Conservation (phyloP, 2,113 vertebrate species). For the Nesoenas mayeri region DNA sequence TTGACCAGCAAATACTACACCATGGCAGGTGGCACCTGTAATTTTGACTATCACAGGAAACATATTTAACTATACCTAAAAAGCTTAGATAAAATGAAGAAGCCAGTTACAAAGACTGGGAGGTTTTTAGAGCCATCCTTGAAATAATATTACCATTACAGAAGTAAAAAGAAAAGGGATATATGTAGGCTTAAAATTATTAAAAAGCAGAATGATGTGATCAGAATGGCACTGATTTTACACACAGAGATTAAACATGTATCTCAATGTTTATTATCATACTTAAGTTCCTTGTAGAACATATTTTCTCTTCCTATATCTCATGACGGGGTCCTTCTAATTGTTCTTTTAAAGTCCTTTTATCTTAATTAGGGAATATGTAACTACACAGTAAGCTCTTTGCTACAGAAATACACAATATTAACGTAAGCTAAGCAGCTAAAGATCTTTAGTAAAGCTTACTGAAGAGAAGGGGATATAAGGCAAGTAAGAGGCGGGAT, state of each 20-base stretch:
- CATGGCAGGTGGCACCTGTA: constrained; percentile 34
- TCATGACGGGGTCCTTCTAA: background rate
- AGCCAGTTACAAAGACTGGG: background rate
- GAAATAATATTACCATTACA: background rate
- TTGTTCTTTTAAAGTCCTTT: background rate
- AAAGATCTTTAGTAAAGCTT: background rate
- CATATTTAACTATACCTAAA: background rate
- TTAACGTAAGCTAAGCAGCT: background rate
- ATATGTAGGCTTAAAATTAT: background rate
- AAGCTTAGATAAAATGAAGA: background rate
- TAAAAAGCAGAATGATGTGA: background rate
- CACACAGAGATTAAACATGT: background rate
- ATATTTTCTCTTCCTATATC: background rate
- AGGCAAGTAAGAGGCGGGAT: background rate
- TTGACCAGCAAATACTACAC: constrained; percentile 17
- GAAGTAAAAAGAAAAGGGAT: background rate
- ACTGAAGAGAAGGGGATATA: background rate
- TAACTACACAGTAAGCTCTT: background rate
- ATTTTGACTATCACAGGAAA: background rate
- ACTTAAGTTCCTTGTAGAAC: background rate
- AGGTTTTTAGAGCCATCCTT: background rate
- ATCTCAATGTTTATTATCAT: background rate
- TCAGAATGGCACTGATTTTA: background rate
- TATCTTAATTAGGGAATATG: background rate
- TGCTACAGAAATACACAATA: background rate